These are phyloP conservation scores for Gila robusta DNA, from an alignment of 2,797 vertebrate genomes.

Conservation along the genomic window DNA sequence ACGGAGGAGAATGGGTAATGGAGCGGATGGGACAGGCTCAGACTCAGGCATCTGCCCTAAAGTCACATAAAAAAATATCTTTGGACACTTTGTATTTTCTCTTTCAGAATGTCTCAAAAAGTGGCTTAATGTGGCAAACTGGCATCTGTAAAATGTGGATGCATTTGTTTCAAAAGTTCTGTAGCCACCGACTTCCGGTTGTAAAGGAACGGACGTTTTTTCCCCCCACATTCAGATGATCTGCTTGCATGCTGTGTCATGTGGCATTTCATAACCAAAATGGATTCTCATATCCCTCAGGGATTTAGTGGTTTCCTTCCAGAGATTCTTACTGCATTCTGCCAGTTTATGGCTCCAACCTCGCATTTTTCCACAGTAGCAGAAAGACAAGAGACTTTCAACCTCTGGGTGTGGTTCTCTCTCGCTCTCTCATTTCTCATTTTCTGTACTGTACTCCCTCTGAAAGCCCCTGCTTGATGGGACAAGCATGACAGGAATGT, in stretches of 20 bases:
- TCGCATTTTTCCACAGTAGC: conserved; percentile 51
- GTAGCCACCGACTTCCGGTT: conserved; percentile 34
- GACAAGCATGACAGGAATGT: conserved; percentile 61
- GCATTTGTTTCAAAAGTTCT: conserved; percentile 18
- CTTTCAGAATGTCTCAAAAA: not conserved
- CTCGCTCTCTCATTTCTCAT: conserved; percentile 21
- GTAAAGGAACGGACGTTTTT: not conserved
- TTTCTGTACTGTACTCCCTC: conserved; percentile 25
- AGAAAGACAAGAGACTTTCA: conserved; percentile 54
- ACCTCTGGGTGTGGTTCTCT: conserved; percentile 61
- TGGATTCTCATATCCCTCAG: conserved; percentile 49
- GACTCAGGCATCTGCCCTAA: not conserved
- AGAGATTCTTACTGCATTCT: conserved; percentile 52
- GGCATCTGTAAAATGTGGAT: not conserved
- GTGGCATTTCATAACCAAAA: conserved; percentile 59
- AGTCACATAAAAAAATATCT: conserved; percentile 21
- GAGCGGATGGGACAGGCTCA: not conserved
- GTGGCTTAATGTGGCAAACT: not conserved
- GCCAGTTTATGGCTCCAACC: conserved; percentile 53
- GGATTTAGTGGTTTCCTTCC: conserved; percentile 47
- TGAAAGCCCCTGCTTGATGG: conserved; percentile 48
- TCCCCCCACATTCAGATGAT: conserved; percentile 34
- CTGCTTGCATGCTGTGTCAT: conserved; percentile 46
- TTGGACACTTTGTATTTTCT: not conserved
- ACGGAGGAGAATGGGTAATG: conserved; percentile 20